Evolutionary conservation across 1,140 invertebrate species (phyloP), one percentile per base, ranked within the genome.

Genomic region (Linepithema humile): DNA sequence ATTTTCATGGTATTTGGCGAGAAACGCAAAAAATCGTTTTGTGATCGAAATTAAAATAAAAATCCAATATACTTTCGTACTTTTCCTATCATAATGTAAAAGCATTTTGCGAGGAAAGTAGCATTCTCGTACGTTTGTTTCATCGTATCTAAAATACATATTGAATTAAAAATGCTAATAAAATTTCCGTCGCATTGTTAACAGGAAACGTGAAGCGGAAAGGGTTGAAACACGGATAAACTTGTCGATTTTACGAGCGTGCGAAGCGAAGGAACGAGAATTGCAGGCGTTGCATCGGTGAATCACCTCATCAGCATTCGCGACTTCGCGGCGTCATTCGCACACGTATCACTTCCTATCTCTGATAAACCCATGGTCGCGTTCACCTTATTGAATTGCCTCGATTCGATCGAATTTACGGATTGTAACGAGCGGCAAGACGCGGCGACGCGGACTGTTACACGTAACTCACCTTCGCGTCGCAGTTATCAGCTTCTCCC

Each of bases 401-500:
- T 43, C 32, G 26, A 40, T 40, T 23, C 74, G 32, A 38, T 38
- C 48, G 17, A 45, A 55, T 23, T n/a, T 20, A 35, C 10, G 5
- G n/a, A 45, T 55, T n/a, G n/a, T n/a, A n/a, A n/a, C n/a, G n/a
- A n/a, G n/a, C n/a, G n/a, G n/a, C n/a, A n/a, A n/a, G 17, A 2
- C 55, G 38, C n/a, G n/a, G 35, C n/a, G 23, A 32, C 29, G 40
- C 5, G 45, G 29, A 23, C n/a, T n/a, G n/a, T n/a, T n/a, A n/a
- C n/a, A n/a, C n/a, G n/a, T n/a, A n/a, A 86, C 87, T 88, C 70
- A 88, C 87, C 86, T 87, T 72, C 69, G 38, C 29, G 74, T 57
- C 40, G 35, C 32, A 17, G 50, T 53, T 50, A 72, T 80, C 60
- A 50, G 40, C 57, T 55, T 60, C 59, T 55, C 70, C 50, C n/a